phyloP scores from a whole-genome alignment of 2,113 vertebrate species.

The Erythrocercus mccallii region DNA sequence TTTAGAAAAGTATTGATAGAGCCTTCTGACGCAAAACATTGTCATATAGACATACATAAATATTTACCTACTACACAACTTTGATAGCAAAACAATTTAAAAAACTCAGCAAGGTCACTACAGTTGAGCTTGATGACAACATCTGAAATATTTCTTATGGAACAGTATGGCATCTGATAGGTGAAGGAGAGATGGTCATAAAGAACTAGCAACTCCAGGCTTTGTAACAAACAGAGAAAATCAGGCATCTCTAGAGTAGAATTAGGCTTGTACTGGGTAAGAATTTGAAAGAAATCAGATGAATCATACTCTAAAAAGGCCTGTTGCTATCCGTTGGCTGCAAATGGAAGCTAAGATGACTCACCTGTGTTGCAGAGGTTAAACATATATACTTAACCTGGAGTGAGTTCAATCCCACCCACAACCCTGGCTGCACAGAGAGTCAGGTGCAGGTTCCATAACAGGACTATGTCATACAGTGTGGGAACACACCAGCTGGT shows the following conservation, averaged over 20 bases:
- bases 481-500: background rate
- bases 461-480: background rate
- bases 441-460: background rate
- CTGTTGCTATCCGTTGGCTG: background rate
- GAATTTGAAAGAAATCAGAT: background rate
- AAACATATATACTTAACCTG: background rate
- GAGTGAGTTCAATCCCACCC: background rate
- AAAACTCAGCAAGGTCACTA: background rate
- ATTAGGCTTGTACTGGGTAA: background rate
- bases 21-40: background rate
- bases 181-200: background rate
- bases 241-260: background rate
- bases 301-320: background rate
- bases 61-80: background rate
- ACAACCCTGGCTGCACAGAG: background rate
- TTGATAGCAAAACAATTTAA: background rate
- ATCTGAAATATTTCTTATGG: background rate
- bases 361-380: background rate
- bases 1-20: slow-evolving; percentile 37
- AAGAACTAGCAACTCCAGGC: background rate
- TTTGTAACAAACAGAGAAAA: background rate
- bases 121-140: background rate
- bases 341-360: background rate
- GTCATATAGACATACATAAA: background rate
- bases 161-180: background rate